These are phyloP conservation scores for Sarcophaga carnaria DNA, from an alignment of 2,888 invertebrate species.

Conservation along the genomic window DNA sequence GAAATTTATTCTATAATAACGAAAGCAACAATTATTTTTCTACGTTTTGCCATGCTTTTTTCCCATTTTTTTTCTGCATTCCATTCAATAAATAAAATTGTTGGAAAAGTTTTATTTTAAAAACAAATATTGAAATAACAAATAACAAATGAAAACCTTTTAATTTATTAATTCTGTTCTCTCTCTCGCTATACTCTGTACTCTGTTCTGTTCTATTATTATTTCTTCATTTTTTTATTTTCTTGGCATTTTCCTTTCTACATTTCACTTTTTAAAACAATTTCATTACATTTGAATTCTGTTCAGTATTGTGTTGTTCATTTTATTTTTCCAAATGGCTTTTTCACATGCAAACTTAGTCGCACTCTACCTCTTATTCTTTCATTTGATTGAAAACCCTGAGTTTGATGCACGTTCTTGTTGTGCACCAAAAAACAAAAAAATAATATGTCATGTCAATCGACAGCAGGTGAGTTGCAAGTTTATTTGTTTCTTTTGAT, in stretches of 20 bases:
- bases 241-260: constrained; percentile 27
- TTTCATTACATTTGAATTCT: constrained; percentile 29
- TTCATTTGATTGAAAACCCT: constrained; percentile 7
- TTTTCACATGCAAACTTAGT: constrained; percentile 48
- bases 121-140: constrained; percentile 26
- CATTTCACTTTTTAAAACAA: constrained; percentile 47
- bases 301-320: neutral
- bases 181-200: no score
- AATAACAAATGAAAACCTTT: constrained; percentile 23
- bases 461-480: constrained; percentile 28
- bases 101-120: constrained; percentile 46
- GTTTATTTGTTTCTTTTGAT: neutral
- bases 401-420: constrained; percentile 23
- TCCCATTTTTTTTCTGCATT: neutral
- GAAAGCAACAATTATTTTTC: constrained; percentile 15
- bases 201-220: no score
- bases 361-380: neutral
- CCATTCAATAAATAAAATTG: constrained; percentile 36
- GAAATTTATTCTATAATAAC: constrained; percentile 14
- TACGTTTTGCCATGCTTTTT: neutral
- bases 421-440: neutral
- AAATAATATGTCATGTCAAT: constrained; percentile 38
- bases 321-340: constrained; percentile 22
- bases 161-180: constrained; percentile 56
- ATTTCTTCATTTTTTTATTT: constrained; percentile 8